Evolutionary conservation across 2,113 vertebrate genomes (phyloP), one percentile per base, ranked within the genome.

Genomic region (Eurystomus gularis): DNA sequence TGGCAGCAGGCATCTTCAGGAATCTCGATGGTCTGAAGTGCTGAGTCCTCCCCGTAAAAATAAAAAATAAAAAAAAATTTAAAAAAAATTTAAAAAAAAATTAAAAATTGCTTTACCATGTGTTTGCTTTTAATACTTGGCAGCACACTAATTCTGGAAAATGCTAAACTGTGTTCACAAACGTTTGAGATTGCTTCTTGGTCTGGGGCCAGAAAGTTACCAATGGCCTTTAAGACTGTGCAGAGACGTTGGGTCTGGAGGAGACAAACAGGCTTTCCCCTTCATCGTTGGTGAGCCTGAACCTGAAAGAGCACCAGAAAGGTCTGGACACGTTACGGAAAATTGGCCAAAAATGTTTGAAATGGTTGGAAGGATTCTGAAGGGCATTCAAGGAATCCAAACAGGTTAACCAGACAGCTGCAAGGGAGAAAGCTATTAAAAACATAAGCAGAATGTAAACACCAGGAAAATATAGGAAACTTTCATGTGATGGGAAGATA

Each of bases 111-210:
- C 42, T 82, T 79, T 35, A 88, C 17, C 35, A 35, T 84, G 31
- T 83, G 26, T 42, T 25, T 81, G 40, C 7, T 88, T 78, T 65
- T 89, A 82, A 44, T 72, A 58, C 28, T 87, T 91, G 95, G 65
- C 83, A 94, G 84, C 76, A 73, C 49, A 42, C 61, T 93, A 44
- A 79, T 88, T 82, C 82, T 80, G 54, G 62, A 80, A 95, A 94
- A 90, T 16, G 58, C 66, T 87, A 5, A 94, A 54, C 70, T 7
- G 4, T 42, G 15, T 71, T 95, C 66, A 52, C 66, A 61, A 76
- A 52, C 9, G 0, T 49, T 82, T 91, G 75, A 90, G 71, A 84
- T 60, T 40, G 24, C 15, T 40, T 58, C 33, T 29, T 78, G 55
- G 37, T 93, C 72, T 81, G 40, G 35, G 33, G 40, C 57, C 77